Evolutionary conservation across 1,140 invertebrate genomes (phyloP).

Genomic region (Trachymyrmex septentrionalis): DNA sequence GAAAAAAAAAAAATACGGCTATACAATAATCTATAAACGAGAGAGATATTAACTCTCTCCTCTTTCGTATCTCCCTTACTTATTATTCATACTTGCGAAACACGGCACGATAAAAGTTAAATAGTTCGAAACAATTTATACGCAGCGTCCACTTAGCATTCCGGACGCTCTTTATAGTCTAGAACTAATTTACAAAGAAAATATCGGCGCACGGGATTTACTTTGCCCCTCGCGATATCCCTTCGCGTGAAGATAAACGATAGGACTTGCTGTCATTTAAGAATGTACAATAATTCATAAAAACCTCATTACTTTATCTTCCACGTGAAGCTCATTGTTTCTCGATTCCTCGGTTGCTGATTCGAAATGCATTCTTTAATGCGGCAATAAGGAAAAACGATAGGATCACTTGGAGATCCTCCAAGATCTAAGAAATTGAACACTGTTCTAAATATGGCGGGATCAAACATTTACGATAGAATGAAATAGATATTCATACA

Average conservation of each 20-base stretch:
- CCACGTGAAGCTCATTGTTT: too few species aligned
- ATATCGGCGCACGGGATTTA: slow-evolving; percentile 2
- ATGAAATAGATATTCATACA: too few species aligned
- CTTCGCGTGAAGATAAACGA: neutral
- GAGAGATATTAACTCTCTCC: neutral
- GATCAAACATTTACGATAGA: too few species aligned
- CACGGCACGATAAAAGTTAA: slow-evolving; percentile 41
- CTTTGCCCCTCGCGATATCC: neutral
- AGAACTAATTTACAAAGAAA: slow-evolving; percentile 15
- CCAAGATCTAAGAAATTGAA: too few species aligned
- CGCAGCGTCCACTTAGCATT: slow-evolving; percentile 6
- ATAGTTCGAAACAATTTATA: slow-evolving; percentile 35
- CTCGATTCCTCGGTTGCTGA: too few species aligned
- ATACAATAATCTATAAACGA: slow-evolving; percentile 18
- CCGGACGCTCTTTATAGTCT: neutral
- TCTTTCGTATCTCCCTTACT: neutral
- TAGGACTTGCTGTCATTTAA: too few species aligned
- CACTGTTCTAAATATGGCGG: too few species aligned
- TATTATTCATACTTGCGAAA: slow-evolving; percentile 25
- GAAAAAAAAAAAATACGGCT: neutral
- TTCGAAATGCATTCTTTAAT: too few species aligned
- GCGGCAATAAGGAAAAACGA: too few species aligned
- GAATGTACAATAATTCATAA: neutral
- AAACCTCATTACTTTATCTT: neutral
- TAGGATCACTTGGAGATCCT: too few species aligned